These are phyloP conservation scores for Drosophila mulleri DNA, from an alignment of 2,888 invertebrate species.

Conservation along the genomic window DNA sequence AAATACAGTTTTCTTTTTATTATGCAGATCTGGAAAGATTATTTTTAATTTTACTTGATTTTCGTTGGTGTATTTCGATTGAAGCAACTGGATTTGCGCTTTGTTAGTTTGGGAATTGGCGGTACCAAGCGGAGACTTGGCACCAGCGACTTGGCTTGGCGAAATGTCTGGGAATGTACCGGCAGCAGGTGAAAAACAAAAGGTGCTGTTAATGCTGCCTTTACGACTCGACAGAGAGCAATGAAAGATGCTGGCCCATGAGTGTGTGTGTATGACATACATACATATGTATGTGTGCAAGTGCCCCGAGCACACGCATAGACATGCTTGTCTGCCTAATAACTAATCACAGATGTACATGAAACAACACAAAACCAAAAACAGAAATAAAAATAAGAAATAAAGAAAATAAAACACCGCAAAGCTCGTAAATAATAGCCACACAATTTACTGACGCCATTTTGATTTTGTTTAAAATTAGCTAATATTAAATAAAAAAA, in stretches of 20 bases:
- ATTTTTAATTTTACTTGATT: conserved; percentile 13
- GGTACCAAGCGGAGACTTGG: conserved; percentile 73
- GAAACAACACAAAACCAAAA: neutral
- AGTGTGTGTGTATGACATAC: neutral
- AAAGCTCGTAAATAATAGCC: conserved; percentile 62
- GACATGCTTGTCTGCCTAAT: conserved; percentile 15
- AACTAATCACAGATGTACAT: conserved; percentile 29
- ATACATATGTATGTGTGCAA: conserved; percentile 11
- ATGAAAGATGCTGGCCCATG: conserved; percentile 37
- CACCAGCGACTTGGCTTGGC: conserved; percentile 54
- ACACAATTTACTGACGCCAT: conserved; percentile 60
- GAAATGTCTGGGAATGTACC: conserved; percentile 69
- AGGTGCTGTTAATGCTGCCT: conserved; percentile 46
- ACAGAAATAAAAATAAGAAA: neutral
- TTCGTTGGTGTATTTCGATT: conserved; percentile 19
- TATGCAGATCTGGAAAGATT: conserved; percentile 19
- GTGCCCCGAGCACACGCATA: conserved; percentile 16
- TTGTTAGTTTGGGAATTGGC: conserved; percentile 28
- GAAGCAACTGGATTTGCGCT: conserved; percentile 38
- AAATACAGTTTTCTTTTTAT: conserved; percentile 19
- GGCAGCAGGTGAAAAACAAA: conserved; percentile 57
- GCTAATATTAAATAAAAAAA: conserved; percentile 65
- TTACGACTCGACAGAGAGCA: conserved; percentile 32
- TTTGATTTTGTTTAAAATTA: conserved; percentile 71
- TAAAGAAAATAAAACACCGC: conserved; percentile 20